Base-by-base conservation (phyloP, 1,140 invertebrate species). In the Drosophila grimshawi region DNA sequence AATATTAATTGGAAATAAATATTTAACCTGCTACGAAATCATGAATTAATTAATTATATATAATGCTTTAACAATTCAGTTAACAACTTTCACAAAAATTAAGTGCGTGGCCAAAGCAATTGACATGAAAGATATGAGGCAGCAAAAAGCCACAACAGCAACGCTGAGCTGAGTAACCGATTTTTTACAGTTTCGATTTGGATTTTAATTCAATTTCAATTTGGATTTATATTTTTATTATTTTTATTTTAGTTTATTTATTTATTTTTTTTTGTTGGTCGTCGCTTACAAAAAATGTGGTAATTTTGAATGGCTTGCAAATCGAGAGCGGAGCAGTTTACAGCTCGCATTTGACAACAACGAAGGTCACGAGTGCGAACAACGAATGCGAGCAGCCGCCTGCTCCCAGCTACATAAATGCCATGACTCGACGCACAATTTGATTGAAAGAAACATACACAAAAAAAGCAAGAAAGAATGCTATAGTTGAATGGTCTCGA, bases 241-340 rank as follows among this genome's bases (percentile, higher is more conserved):
- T 39, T 37, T 41, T 41, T 10, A 3, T 41, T 35, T 49, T 19
- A 41, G 8, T 41, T 7, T 43, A n/a, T 43, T n/a, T 19, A 19
- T n/a, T 43, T 43, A 0, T 29, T 35, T 43, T 60, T 51, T 41
- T 32, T 51, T 52, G 57, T 27, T 53, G 8, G 32, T 37, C 39
- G n/a, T n/a, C 39, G 39, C 30, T 62, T 30, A 55, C 60, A 71
- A 27, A 61, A 60, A 59, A 68, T 56, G 33, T 59, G 35, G n/a
- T 66, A 45, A 67, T 71, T 68, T 78, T 78, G 76, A 81, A 86
- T 86, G 79, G 71, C 76, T 86, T 82, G 79, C 82, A 86, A 86
- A 86, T 86, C 82, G 78, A 75, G 81, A 85, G 76, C 77, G 57
- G 39, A 53, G 64, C 67, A 73, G 62, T 33, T 66, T 60, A 73